These are phyloP conservation scores for Clupea harengus DNA, from an alignment of 2,113 vertebrate genomes.

Conservation along the genomic window DNA sequence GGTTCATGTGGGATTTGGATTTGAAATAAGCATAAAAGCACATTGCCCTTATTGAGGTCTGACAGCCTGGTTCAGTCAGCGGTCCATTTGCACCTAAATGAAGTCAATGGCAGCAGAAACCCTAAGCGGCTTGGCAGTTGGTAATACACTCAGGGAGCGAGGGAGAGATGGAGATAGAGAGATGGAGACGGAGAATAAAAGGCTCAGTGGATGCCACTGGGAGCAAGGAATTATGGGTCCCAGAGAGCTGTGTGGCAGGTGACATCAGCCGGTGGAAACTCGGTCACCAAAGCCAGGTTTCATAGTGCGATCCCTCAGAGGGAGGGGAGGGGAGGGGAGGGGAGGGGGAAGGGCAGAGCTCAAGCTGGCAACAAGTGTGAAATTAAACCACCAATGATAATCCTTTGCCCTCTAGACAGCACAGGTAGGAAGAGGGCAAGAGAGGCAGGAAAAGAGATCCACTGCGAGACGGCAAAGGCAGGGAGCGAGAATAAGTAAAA, in stretches of 20 bases:
- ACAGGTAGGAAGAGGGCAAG: not conserved
- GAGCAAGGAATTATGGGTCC: not conserved
- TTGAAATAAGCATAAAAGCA: constrained; percentile 14
- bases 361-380: not conserved
- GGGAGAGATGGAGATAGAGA: not conserved
- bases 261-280: not conserved
- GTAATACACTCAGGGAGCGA: constrained; percentile 1
- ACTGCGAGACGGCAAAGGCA: not conserved
- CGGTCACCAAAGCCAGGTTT: not conserved
- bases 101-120: constrained; percentile 4
- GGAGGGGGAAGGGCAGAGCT: not conserved
- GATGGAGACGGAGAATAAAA: not conserved
- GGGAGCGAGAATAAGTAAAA: not conserved
- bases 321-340: not conserved
- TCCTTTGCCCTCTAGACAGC: not conserved
- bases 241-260: not conserved
- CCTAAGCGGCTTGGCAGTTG: constrained; percentile 9
- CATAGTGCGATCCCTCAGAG: not conserved
- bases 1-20: not conserved
- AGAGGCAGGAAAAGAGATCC: not conserved
- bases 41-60: constrained; percentile 1
- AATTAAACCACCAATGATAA: not conserved
- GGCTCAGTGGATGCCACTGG: not conserved
- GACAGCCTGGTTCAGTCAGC: not conserved
- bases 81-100: constrained; percentile 2